Conservation (phyloP, 2,113 vertebrate genomes). For the Sorex fumeus region DNA sequence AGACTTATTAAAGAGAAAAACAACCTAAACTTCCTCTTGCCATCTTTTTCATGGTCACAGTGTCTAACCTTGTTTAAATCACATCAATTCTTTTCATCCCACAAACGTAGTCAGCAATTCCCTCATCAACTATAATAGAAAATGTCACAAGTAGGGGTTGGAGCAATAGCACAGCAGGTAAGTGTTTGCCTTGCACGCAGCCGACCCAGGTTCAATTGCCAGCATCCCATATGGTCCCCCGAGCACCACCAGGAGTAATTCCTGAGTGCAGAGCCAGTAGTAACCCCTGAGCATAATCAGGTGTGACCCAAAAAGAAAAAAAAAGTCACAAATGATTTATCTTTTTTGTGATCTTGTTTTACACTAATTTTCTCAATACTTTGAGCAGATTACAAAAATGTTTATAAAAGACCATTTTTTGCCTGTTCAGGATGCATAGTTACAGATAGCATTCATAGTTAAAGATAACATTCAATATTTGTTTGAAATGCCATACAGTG, state of each 20-base stretch:
- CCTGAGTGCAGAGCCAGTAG: too few relatives aligned
- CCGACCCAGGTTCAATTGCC: too few relatives aligned
- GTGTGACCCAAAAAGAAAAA: too few relatives aligned
- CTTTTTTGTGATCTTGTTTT: conserved; percentile 25
- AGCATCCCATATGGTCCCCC: too few relatives aligned
- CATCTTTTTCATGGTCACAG: background rate
- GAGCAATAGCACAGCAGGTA: too few relatives aligned
- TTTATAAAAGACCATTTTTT: conserved; percentile 26
- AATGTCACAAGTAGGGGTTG: background rate
- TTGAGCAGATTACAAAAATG: background rate
- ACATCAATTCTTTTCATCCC: background rate
- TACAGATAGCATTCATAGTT: background rate
- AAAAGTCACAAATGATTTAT: background rate
- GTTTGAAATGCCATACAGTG: too few relatives aligned
- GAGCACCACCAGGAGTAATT: too few relatives aligned
- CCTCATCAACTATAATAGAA: background rate
- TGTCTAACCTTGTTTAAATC: background rate
- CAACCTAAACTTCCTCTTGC: background rate
- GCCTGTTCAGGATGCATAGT: background rate
- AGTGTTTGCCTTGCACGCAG: too few relatives aligned
- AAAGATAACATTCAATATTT: too few relatives aligned
- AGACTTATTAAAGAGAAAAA: background rate
- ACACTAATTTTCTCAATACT: background rate
- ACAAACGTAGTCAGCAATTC: background rate
- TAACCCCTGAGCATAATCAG: too few relatives aligned